Percentiles rank a stretch among this genome's conserved stretches.
phyloP scores from a whole-genome alignment of 2,797 vertebrate species.

The Chelidonichthys spinosus region DNA sequence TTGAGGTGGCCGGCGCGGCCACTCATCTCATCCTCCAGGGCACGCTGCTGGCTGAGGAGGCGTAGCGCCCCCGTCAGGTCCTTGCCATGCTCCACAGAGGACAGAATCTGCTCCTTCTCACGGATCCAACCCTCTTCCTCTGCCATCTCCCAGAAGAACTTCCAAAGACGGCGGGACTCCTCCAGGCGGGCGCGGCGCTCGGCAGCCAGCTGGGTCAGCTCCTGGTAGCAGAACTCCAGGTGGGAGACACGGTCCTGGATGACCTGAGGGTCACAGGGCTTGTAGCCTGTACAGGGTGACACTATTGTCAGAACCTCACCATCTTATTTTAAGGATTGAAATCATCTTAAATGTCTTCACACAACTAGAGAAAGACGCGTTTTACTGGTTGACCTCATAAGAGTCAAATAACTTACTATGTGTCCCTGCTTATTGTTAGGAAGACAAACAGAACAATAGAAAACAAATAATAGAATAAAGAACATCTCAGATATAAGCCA shows the following conservation, averaged over 20 bases:
- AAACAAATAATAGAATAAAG: neutral
- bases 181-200: conserved; percentile 91
- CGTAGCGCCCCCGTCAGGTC: conserved; percentile 93
- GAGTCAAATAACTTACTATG: neutral
- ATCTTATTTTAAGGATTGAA: neutral
- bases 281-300: conserved; percentile 85
- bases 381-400: neutral
- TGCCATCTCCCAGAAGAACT: conserved; percentile 97
- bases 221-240: conserved; percentile 95
- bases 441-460: neutral
- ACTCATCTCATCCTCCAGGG: conserved; percentile 96
- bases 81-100: conserved; percentile 91
- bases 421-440: neutral
- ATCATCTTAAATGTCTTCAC: neutral
- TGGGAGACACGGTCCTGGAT: conserved; percentile 92
- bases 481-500: neutral
- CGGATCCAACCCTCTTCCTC: conserved; percentile 97
- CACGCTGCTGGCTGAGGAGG: conserved; percentile 93
- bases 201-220: conserved; percentile 89
- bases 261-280: conserved; percentile 93
- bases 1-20: conserved; percentile 91
- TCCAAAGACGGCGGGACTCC: conserved; percentile 94
- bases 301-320: neutral
- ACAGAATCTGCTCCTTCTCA: conserved; percentile 96
- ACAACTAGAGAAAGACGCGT: neutral